Evolutionary conservation across 2,113 vertebrate genomes (phyloP).

Genomic region (Percopsis transmontana): DNA sequence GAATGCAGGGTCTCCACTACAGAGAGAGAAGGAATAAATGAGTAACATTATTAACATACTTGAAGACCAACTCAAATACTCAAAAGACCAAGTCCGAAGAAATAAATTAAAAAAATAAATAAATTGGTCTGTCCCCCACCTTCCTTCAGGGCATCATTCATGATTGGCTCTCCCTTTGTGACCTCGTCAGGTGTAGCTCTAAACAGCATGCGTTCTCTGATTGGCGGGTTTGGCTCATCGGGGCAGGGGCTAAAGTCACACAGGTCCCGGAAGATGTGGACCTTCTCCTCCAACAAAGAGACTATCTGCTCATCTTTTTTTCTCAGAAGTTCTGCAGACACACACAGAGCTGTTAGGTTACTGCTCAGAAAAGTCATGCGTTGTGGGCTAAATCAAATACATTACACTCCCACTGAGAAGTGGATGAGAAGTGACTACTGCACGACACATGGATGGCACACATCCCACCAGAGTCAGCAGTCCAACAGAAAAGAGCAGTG

Average conservation of each 20-base stretch:
- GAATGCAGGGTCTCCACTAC: constrained; percentile 86
- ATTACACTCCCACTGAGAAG: too few relatives aligned
- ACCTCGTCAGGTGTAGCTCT: constrained; percentile 84
- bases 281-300: constrained; percentile 86
- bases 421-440: background rate
- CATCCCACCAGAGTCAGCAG: too few relatives aligned
- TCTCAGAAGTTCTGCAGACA: constrained; percentile 83
- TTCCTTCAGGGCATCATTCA: constrained; percentile 87
- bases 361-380: too few relatives aligned
- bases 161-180: constrained; percentile 85
- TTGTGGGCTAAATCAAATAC: too few relatives aligned
- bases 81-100: too few relatives aligned
- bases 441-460: too few relatives aligned
- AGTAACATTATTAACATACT: background rate
- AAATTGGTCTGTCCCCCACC: constrained; percentile 64
- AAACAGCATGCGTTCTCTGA: constrained; percentile 80
- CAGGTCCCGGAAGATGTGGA: constrained; percentile 86
- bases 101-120: too few relatives aligned
- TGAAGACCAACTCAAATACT: too few relatives aligned
- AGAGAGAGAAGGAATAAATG: background rate
- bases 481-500: background rate
- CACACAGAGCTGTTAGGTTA: background rate
- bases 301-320: constrained; percentile 90
- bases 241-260: constrained; percentile 70
- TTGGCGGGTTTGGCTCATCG: constrained; percentile 68